Conservation (phyloP, 2,888 invertebrate species). For the Drosophila pseudotalamancana region DNA sequence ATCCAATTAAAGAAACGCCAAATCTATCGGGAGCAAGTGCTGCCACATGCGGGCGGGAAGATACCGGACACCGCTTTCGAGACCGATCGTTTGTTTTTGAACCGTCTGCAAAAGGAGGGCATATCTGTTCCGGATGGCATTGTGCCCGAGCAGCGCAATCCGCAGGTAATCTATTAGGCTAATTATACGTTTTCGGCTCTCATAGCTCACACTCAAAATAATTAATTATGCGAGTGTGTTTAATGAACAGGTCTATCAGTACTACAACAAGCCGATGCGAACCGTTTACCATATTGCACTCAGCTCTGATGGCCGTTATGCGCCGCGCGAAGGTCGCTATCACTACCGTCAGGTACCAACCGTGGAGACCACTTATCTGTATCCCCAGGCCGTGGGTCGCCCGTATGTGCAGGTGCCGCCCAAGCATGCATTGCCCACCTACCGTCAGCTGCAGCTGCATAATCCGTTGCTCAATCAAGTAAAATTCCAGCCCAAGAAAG, state of each 20-base stretch:
- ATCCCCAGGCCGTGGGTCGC: slow-evolving; percentile 84
- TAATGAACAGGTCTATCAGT: slow-evolving; percentile 81
- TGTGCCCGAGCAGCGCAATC: slow-evolving; percentile 85
- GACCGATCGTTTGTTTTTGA: slow-evolving; percentile 86
- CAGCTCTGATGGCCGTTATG: slow-evolving; percentile 86
- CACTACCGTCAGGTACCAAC: slow-evolving; percentile 83
- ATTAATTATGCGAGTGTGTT: neutral
- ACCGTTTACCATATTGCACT: slow-evolving; percentile 84
- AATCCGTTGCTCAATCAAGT: slow-evolving; percentile 81
- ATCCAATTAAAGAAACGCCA: slow-evolving; percentile 85
- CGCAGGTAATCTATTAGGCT: slow-evolving; percentile 71
- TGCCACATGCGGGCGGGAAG: slow-evolving; percentile 87
- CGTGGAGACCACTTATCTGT: slow-evolving; percentile 87
- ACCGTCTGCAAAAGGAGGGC: slow-evolving; percentile 87
- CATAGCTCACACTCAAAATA: neutral
- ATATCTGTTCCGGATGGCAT: slow-evolving; percentile 87
- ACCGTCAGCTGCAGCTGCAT: slow-evolving; percentile 79
- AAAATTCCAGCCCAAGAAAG: slow-evolving; percentile 80
- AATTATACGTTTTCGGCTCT: neutral
- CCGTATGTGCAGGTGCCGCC: slow-evolving; percentile 60
- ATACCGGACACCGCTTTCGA: slow-evolving; percentile 88
- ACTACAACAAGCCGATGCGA: slow-evolving; percentile 78
- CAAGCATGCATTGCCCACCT: slow-evolving; percentile 76
- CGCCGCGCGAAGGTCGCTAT: slow-evolving; percentile 85
- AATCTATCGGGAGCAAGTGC: slow-evolving; percentile 87